Conservation (phyloP, 2,888 invertebrate species). For the Aleiodes testaceus region DNA sequence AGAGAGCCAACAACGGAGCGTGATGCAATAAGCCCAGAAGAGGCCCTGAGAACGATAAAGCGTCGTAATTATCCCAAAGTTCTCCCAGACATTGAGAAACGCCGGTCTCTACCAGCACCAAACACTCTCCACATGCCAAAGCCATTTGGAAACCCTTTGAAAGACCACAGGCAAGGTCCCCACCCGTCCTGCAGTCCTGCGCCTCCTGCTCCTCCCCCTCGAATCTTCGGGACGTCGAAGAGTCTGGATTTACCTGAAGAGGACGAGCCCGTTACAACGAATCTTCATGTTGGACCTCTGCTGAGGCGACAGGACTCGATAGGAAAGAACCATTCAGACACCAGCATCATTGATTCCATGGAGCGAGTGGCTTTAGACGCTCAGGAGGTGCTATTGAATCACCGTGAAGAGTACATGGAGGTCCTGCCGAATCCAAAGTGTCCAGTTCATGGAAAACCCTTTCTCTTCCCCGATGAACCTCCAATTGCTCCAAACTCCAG, state of each 20-base stretch:
- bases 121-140: constrained; percentile 60
- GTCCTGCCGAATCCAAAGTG: constrained; percentile 58
- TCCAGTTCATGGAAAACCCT: constrained; percentile 58
- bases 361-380: constrained; percentile 55
- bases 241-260: constrained; percentile 65
- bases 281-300: constrained; percentile 67
- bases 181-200: constrained; percentile 48
- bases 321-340: constrained; percentile 60
- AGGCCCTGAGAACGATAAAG: constrained; percentile 83
- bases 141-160: constrained; percentile 57
- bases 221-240: constrained; percentile 74
- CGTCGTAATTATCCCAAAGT: constrained; percentile 89
- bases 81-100: constrained; percentile 80
- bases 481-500: constrained; percentile 63
- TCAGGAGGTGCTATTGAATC: constrained; percentile 50
- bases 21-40: constrained; percentile 78
- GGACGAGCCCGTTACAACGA: constrained; percentile 65
- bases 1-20: constrained; percentile 73
- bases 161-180: constrained; percentile 56
- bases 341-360: constrained; percentile 62
- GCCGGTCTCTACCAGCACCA: constrained; percentile 67
- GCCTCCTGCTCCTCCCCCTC: constrained; percentile 81
- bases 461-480: constrained; percentile 70
- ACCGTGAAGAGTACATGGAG: constrained; percentile 59
- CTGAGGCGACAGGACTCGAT: constrained; percentile 60